Conservation (phyloP, 2,888 invertebrate species). For the Poecilobothrus nobilitatus region DNA sequence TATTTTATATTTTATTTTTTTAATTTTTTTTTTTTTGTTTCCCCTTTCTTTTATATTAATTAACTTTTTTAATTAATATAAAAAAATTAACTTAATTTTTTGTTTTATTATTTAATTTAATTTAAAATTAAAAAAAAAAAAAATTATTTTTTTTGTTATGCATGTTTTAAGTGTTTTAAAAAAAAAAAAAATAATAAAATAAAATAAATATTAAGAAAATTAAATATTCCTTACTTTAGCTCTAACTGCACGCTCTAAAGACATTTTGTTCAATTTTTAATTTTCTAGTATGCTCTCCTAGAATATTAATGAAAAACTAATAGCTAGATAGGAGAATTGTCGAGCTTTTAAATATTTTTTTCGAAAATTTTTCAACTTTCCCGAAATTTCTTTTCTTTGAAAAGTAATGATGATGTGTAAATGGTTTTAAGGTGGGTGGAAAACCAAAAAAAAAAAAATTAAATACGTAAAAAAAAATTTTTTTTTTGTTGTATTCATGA, state of each 20-base stretch:
- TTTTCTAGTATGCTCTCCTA: not conserved
- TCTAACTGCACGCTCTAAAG: conserved; percentile 86
- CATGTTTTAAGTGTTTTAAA: not conserved
- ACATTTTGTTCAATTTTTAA: conserved; percentile 53
- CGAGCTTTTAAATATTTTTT: conserved; percentile 8
- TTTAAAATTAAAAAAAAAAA: no score
- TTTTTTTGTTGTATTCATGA: not conserved
- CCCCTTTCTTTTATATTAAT: no score
- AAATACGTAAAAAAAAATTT: not conserved
- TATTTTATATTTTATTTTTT: conserved; percentile 1
- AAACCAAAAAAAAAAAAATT: not conserved
- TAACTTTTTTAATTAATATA: not conserved
- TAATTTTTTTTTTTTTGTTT: conserved; percentile 12
- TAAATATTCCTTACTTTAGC: conserved; percentile 63
- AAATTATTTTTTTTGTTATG: no score
- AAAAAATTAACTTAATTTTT: no score
- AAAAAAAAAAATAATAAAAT: not conserved
- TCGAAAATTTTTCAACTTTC: not conserved
- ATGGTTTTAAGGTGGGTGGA: not conserved
- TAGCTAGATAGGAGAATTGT: not conserved
- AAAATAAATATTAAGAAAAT: not conserved
- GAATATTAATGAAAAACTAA: conserved; percentile 6
- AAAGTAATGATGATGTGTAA: not conserved
- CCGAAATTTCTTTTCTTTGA: not conserved
- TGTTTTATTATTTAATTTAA: no score